Conservation (phyloP, 2,888 invertebrate species). For the Eristalinus sepulchralis region DNA sequence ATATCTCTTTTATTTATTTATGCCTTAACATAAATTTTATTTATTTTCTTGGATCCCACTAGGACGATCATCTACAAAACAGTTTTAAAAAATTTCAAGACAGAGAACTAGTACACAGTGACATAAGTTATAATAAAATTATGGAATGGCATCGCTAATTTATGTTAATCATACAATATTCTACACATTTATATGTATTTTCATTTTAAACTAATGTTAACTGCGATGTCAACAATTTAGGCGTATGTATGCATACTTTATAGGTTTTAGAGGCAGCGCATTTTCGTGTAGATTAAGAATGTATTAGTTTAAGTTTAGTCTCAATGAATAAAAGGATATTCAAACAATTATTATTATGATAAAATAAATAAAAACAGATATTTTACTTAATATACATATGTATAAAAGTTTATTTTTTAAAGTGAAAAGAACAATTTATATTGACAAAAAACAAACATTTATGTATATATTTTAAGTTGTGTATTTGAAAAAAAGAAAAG, state of each 20-base stretch:
- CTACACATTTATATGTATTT: not conserved
- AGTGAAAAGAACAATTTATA: not conserved
- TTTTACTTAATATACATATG: constrained; percentile 33
- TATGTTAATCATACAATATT: constrained; percentile 7
- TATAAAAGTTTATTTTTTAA: not conserved
- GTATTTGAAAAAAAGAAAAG: constrained; percentile 22
- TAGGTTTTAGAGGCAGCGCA: constrained; percentile 2
- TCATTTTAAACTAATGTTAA: constrained; percentile 1
- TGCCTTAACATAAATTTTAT: constrained; percentile 22
- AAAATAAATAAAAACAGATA: constrained; percentile 43
- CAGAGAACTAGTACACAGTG: constrained; percentile 47
- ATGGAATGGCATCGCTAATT: constrained; percentile 38
- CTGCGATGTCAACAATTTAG: not conserved
- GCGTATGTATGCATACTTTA: not conserved
- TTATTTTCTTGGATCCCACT: constrained; percentile 52
- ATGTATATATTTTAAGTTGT: constrained; percentile 46
- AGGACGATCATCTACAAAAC: constrained; percentile 55
- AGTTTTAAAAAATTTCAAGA: constrained; percentile 31
- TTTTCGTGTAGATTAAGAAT: constrained; percentile 15
- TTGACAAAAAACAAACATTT: not conserved
- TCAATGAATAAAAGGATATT: constrained; percentile 5
- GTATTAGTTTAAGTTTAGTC: constrained; percentile 24
- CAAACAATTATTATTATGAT: constrained; percentile 40
- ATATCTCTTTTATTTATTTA: constrained; percentile 1
- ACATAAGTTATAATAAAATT: constrained; percentile 35